These are phyloP conservation scores for Drosophila antonietae DNA, from an alignment of 2,888 invertebrate species.

Conservation along the genomic window DNA sequence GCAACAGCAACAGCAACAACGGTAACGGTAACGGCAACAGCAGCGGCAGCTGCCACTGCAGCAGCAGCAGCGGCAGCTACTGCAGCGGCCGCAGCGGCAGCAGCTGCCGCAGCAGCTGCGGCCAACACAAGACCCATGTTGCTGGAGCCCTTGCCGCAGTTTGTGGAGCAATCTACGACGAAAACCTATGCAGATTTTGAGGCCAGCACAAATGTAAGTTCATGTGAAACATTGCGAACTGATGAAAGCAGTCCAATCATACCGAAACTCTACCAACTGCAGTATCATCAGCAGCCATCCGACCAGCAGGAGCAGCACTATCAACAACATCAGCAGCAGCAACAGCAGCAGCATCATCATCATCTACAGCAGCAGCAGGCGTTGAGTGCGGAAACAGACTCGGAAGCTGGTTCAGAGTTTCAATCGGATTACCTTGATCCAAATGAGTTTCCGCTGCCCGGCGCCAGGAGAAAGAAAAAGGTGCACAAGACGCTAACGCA, in stretches of 20 bases:
- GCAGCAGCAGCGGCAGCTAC: conserved; percentile 6
- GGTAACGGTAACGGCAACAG: conserved; percentile 5
- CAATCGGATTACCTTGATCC: conserved; percentile 46
- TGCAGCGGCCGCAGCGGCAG: background rate
- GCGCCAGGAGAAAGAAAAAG: conserved; percentile 29
- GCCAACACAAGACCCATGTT: conserved; percentile 31
- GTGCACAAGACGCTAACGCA: conserved; percentile 45
- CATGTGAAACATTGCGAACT: conserved; percentile 1
- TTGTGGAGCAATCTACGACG: conserved; percentile 30
- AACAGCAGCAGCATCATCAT: conserved; percentile 21
- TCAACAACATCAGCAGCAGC: background rate
- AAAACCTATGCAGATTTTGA: conserved; percentile 25
- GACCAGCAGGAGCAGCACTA: conserved; percentile 4
- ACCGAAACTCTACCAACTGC: background rate
- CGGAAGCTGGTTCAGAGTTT: conserved; percentile 36
- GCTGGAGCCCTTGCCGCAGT: conserved; percentile 42
- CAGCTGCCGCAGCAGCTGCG: conserved; percentile 5
- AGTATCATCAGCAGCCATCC: conserved; percentile 3
- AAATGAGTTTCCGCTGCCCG: conserved; percentile 43
- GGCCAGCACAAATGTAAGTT: conserved; percentile 29
- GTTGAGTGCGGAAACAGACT: conserved; percentile 29
- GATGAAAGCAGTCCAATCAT: background rate
- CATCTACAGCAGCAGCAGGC: conserved; percentile 21
- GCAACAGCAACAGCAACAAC: conserved; percentile 16
- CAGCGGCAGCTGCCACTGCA: conserved; percentile 9